Conservation (phyloP, 2,113 vertebrate genomes). For the Benitochromis conjunctus region DNA sequence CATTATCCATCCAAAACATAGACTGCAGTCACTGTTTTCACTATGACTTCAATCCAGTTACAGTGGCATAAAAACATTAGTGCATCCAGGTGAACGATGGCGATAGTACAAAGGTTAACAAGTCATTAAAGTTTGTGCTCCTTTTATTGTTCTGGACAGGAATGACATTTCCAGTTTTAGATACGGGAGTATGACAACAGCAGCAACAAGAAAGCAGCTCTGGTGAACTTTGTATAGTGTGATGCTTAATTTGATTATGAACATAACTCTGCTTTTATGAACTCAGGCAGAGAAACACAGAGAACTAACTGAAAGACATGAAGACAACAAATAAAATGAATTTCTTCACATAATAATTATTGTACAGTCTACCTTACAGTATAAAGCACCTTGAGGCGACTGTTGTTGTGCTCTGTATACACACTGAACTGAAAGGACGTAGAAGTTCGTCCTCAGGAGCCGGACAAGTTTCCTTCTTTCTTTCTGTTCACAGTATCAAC, state of each 20-base stretch:
- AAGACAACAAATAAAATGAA: no score
- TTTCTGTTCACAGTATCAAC: neutral
- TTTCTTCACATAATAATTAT: neutral
- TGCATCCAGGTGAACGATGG: neutral
- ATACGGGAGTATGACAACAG: neutral
- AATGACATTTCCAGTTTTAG: neutral
- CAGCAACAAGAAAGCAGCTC: neutral
- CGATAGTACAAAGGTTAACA: neutral
- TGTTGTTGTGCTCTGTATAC: neutral
- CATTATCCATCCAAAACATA: neutral
- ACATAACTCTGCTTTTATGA: neutral
- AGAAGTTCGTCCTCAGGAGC: neutral
- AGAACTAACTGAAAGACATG: neutral
- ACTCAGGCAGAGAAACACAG: neutral
- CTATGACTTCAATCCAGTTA: neutral
- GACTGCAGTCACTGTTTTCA: neutral
- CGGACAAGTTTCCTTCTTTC: neutral
- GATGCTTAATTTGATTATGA: neutral
- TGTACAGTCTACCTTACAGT: neutral
- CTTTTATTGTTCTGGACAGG: neutral
- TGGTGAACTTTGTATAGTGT: neutral
- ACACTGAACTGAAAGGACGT: neutral
- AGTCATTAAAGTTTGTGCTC: neutral
- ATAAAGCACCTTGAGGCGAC: accelerated
- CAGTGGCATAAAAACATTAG: neutral